Evolutionary conservation across 2,113 vertebrate species (phyloP), one percentile per base, ranked within the genome.

Genomic region (Sprattus sprattus): DNA sequence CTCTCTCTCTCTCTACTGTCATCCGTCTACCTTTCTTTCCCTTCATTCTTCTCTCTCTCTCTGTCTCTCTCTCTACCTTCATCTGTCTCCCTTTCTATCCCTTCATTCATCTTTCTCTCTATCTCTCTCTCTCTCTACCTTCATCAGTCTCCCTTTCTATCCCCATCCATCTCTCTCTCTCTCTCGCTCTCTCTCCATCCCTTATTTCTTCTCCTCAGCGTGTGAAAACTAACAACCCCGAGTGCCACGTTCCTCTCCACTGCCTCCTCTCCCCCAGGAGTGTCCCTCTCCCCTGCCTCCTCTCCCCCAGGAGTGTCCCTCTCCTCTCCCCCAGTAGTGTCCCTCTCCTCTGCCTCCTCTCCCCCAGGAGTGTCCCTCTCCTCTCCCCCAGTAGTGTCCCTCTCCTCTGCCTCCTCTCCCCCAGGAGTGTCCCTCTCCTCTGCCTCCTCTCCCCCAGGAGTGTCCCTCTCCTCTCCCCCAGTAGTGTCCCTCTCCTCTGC

Each of bases 221-320:
- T 64, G 80, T 87, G 86, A 87, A 89, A 89, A 87, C 86, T 89
- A 89, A 89, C 86, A 82, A 60, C 60, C 80, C 85, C 80, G 86
- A 89, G 86, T 86, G 16, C 82, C 49, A 60, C 71, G 18, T 39
- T 2, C 39, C 50, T 52, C 50, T 52, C 2, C 10, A 52, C 50
- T 52, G 50, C 50, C 9, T 15, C 50, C 50, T 52, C 2, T 52
- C 15, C 50, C 50, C 50, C 8, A 15, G 50, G 47, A 49, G 47
- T 9, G 47, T 39, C 39, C 39, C 50, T 52, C 50, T 52, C 2
- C 10, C 7, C 50, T 52, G 50, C 50, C 9, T 15, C 50, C 50
- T 52, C 2, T 52, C 15, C 50, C 50, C 50, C 8, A 15, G 50
- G 47, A 49, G 47, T n/a, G n/a, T n/a, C n/a, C n/a, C n/a, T n/a